phyloP scores from a whole-genome alignment of 2,888 invertebrate genomes.

The Leptodirus hochenwartii region DNA sequence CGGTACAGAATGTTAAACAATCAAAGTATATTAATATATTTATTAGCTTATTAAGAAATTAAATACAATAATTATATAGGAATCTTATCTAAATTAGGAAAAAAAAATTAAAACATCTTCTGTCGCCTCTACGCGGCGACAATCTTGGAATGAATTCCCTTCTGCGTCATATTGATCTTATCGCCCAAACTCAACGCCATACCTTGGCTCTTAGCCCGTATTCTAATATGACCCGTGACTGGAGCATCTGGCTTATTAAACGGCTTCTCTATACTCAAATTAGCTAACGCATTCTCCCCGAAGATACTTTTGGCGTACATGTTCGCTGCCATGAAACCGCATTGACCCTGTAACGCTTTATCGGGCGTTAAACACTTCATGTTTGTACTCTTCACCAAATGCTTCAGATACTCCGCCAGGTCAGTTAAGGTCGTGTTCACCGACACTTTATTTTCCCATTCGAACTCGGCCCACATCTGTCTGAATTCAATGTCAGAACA shows the following conservation, averaged over 20 bases:
- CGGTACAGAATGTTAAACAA: too few relatives aligned
- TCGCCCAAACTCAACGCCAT: slow-evolving; percentile 98
- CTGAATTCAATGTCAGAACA: slow-evolving; percentile 95
- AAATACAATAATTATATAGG: too few relatives aligned
- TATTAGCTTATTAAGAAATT: too few relatives aligned
- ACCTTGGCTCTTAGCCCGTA: slow-evolving; percentile 97
- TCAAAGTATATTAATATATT: too few relatives aligned
- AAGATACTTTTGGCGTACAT: slow-evolving; percentile 96
- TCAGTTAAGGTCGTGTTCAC: slow-evolving; percentile 74
- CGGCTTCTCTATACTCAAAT: slow-evolving; percentile 94
- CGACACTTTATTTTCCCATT: slow-evolving; percentile 96
- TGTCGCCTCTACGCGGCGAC: slow-evolving; percentile 24
- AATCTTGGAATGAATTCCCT: slow-evolving; percentile 35
- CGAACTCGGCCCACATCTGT: slow-evolving; percentile 99
- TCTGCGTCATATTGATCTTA: slow-evolving; percentile 90
- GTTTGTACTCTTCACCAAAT: slow-evolving; percentile 86
- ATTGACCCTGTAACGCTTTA: slow-evolving; percentile 90
- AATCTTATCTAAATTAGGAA: too few relatives aligned
- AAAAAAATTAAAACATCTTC: too few relatives aligned
- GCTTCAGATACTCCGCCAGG: slow-evolving; percentile 80
- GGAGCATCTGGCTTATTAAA: slow-evolving; percentile 72
- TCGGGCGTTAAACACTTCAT: slow-evolving; percentile 99
- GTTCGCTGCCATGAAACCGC: slow-evolving; percentile 99
- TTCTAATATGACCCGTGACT: slow-evolving; percentile 93
- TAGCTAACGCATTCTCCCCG: slow-evolving; percentile 97